Conservation (phyloP, 2,797 vertebrate species). For the Ptychadena robeensis region DNA sequence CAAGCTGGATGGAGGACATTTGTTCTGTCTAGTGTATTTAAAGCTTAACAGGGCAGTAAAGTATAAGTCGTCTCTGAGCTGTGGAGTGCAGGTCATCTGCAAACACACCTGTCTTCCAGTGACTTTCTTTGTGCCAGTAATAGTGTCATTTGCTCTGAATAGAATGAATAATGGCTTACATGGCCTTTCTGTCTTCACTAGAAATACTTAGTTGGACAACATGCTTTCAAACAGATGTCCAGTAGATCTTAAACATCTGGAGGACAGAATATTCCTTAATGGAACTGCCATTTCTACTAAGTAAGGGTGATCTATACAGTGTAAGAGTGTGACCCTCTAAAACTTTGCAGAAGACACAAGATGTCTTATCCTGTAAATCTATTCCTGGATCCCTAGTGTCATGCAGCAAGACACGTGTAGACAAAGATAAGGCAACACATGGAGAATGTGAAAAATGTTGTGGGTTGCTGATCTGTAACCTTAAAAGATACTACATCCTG, state of each 20-base stretch:
- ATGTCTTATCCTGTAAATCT: not conserved
- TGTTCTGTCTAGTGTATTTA: constrained; percentile 42
- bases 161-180: constrained; percentile 2
- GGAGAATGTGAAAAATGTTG: constrained; percentile 20
- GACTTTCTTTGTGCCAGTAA: constrained; percentile 16
- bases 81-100: constrained; percentile 21
- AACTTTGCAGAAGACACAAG: constrained; percentile 3
- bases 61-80: not conserved
- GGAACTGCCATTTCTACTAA: not conserved
- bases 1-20: constrained; percentile 13
- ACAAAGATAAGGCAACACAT: not conserved
- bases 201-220: constrained; percentile 5
- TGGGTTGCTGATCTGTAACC: not conserved
- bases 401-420: not conserved
- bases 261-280: not conserved
- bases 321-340: not conserved
- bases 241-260: constrained; percentile 11
- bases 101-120: constrained; percentile 52
- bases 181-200: constrained; percentile 15
- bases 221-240: constrained; percentile 22
- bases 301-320: not conserved
- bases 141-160: constrained; percentile 39
- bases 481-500: not conserved
- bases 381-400: not conserved
- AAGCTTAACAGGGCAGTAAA: constrained; percentile 47